phyloP scores from a whole-genome alignment of 2,888 invertebrate species.

The Keiferia lycopersicella region DNA sequence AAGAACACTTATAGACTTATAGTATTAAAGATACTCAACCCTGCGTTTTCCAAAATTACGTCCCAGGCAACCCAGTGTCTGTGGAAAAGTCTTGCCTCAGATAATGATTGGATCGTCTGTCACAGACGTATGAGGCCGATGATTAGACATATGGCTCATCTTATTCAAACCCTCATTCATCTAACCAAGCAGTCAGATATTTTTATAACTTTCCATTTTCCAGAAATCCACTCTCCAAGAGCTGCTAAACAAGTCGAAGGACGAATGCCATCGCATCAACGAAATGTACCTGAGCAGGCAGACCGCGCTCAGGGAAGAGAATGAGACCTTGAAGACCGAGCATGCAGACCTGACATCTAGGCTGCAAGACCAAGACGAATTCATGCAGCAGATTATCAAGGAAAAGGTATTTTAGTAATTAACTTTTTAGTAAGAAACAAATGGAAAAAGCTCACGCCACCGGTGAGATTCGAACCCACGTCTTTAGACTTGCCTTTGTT shows the following conservation, averaged over 20 bases:
- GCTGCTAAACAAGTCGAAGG: conserved; percentile 61
- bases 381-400: conserved; percentile 61
- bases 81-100: no score
- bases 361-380: conserved; percentile 62
- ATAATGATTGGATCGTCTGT: background rate
- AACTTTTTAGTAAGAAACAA: no score
- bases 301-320: conserved; percentile 59
- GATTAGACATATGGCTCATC: no score
- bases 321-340: conserved; percentile 57
- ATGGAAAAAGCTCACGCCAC: no score
- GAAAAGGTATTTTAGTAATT: conserved; percentile 60
- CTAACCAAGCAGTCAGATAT: background rate
- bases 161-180: no score
- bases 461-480: no score
- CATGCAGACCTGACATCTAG: conserved; percentile 56
- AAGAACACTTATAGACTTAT: no score
- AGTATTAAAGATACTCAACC: no score
- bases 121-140: background rate
- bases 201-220: conserved; percentile 13
- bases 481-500: no score
- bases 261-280: conserved; percentile 73
- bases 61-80: no score
- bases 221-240: conserved; percentile 64
- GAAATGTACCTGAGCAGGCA: conserved; percentile 72
- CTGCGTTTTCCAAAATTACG: no score